Conservation (phyloP, 2,797 vertebrate species). For the Spizella passerina region DNA sequence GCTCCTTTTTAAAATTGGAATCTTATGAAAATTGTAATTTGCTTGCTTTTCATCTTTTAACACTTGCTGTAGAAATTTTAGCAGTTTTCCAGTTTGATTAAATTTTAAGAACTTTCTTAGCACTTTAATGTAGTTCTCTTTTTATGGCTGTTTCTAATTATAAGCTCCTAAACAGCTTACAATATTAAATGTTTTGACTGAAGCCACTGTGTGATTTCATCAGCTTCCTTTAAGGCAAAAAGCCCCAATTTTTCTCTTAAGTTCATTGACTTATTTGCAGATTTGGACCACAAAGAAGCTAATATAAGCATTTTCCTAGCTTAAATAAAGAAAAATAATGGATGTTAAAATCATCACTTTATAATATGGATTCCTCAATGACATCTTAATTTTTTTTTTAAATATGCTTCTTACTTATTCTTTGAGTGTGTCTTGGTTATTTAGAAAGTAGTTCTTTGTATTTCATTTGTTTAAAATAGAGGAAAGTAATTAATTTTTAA, state of each 20-base stretch:
- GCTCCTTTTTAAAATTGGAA: neutral
- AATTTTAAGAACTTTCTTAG: neutral
- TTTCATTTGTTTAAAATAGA: neutral
- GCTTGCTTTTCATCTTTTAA: constrained; percentile 1
- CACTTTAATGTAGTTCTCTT: neutral
- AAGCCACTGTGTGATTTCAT: neutral
- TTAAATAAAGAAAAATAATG: neutral
- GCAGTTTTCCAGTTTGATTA: neutral
- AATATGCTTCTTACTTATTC: neutral
- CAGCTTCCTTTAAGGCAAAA: neutral
- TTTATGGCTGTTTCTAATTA: neutral
- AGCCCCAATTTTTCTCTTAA: neutral
- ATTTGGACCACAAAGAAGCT: neutral
- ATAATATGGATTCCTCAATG: neutral
- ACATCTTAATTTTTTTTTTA: neutral
- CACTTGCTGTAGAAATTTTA: neutral
- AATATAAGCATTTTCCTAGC: neutral
- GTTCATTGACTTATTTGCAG: neutral
- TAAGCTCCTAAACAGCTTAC: neutral
- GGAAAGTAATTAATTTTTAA: neutral
- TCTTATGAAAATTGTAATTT: neutral
- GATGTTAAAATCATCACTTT: neutral
- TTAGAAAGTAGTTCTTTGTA: neutral
- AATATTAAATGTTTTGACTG: neutral
- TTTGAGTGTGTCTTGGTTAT: neutral